Conservation (phyloP, 2,113 vertebrate species). For the Psittacula cyanocephala region DNA sequence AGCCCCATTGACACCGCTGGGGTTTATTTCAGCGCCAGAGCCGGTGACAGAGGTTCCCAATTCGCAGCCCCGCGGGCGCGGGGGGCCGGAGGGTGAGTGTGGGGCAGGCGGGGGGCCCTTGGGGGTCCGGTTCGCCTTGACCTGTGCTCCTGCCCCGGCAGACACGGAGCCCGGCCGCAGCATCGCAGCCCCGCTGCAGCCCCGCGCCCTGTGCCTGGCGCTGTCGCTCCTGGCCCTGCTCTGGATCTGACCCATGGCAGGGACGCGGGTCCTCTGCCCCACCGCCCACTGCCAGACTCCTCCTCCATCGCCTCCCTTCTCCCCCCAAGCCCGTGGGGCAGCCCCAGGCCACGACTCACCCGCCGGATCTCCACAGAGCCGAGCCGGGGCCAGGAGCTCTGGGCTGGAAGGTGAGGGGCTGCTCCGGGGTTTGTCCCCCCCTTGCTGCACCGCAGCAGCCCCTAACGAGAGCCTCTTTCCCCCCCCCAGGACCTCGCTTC, state of each 20-base stretch:
- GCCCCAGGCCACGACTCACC: background rate
- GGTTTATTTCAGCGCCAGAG: background rate
- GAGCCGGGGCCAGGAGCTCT: constrained; percentile 1
- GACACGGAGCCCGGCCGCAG: background rate
- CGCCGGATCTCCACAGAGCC: background rate
- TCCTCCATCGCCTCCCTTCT: background rate
- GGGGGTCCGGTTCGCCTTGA: background rate
- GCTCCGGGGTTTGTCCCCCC: fast-evolving
- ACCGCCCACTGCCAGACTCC: background rate
- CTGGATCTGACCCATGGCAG: constrained; percentile 16
- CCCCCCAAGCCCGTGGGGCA: background rate
- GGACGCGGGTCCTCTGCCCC: background rate
- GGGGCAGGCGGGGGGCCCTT: fast-evolving
- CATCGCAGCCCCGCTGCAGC: background rate
- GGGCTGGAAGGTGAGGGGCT: background rate
- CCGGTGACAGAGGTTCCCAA: constrained; percentile 27
- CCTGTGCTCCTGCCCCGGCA: background rate
- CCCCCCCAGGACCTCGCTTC: background rate
- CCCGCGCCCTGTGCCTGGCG: background rate
- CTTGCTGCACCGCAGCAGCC: background rate
- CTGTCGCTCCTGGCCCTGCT: background rate
- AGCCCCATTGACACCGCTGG: background rate
- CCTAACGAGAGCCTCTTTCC: background rate
- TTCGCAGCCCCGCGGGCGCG: constrained; percentile 32
- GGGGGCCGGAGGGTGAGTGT: background rate